A percentile compares a stretch with the other conserved stretches of the same genome.
Conservation (phyloP, 2,113 vertebrate species). For the Mystacornis crossleyi region DNA sequence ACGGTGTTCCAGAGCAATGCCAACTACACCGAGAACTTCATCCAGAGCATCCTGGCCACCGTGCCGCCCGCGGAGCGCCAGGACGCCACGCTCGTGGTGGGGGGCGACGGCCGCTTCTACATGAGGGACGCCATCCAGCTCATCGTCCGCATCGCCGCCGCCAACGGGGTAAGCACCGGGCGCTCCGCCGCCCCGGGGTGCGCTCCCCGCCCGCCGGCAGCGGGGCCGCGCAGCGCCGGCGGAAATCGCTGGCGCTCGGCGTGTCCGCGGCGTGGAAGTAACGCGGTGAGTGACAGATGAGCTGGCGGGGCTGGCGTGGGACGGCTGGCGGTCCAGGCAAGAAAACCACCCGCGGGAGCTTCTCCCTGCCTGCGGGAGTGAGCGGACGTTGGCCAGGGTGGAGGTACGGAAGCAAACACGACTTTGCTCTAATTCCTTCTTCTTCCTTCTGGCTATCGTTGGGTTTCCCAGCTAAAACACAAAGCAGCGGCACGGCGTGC, state of each 20-base stretch:
- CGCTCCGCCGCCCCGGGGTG: not conserved
- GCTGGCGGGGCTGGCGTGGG: not conserved
- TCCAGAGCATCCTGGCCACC: conserved; percentile 90
- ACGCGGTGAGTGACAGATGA: not conserved
- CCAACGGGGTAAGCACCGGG: conserved; percentile 84
- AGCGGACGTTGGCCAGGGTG: accelerated
- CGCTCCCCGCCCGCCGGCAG: not conserved
- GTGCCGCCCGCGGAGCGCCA: conserved; percentile 82
- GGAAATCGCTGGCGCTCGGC: not conserved
- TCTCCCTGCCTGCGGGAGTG: accelerated
- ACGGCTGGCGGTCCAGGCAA: accelerated
- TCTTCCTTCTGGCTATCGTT: accelerated
- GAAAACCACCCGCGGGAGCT: not conserved
- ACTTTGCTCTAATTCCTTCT: not conserved
- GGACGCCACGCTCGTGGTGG: conserved; percentile 88
- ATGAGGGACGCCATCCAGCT: conserved; percentile 93
- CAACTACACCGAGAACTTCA: conserved; percentile 96
- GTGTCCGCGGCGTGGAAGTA: not conserved
- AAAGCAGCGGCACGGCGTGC: accelerated
- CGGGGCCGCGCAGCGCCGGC: not conserved
- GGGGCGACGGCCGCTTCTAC: conserved; percentile 94
- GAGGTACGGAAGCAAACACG: not conserved
- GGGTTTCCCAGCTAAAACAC: not conserved
- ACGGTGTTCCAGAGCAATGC: conserved; percentile 89
- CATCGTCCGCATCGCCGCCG: conserved; percentile 93